Evolutionary conservation across 2,888 invertebrate species (phyloP), one percentile per base, ranked within the genome.

Genomic region (Acrobasis consociella): DNA sequence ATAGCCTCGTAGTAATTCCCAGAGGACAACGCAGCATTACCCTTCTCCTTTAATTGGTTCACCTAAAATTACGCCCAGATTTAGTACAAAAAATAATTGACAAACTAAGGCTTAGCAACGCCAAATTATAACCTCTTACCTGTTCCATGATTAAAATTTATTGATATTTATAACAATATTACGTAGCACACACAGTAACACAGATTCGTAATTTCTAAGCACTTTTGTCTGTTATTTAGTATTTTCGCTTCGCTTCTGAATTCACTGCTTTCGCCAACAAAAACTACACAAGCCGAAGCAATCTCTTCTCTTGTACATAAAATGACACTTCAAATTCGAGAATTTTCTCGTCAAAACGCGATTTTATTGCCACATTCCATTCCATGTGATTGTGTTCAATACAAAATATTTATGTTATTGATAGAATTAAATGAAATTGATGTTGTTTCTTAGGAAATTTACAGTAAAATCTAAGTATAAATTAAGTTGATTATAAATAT

Each of bases 1-100:
- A 98, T 93, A 0, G 98, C 98, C 70, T 97, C 96, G 9, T 95
- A 94, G 69, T 94, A 95, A 64, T 97, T 95, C 59, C 96, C 96
- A 13, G 94, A 94, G 67, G 96, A 94, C 72, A 98, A 91, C 17
- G 97, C 97, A 39, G 95, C 94, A 84, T 98, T 98, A 68, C 98
- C 98, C 87, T 96, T 95, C 77, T 96, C 96, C 85, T 98, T 98
- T 69, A 98, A 93, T 76, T 93, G 94, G 79, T 95, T 94, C 71
- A 96, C 97, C 97, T 98, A 82, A 68, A 88, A 90, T 64, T 59
- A 31, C 68, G 65, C 67, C 16, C 60, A 65, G 63, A 63, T 60
- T 22, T 67, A 65, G 65, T 38, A 67, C 65, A 9, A 17, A 22
- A 46, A 56, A 46, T 7, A 42, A 22, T 13, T 17, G 9, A 17